Conservation (phyloP, 1,140 invertebrate genomes). For the Luehdorfia chinensis region DNA sequence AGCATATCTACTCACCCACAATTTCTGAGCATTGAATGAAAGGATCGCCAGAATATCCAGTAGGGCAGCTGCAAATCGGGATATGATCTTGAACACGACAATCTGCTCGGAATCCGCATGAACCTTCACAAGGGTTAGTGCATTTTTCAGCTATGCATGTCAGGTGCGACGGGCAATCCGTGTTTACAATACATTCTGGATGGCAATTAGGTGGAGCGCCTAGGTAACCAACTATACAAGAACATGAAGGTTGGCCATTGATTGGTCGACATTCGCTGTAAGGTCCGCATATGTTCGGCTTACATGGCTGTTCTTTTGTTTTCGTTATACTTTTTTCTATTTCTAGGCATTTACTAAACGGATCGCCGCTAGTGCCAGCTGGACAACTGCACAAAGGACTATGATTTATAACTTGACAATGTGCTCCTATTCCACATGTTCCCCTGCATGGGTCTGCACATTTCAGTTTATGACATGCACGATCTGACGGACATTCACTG, state of each 20-base stretch:
- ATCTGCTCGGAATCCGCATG: conserved; percentile 86
- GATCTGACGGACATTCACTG: conserved; percentile 83
- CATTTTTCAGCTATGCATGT: conserved; percentile 89
- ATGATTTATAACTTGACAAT: conserved; percentile 85
- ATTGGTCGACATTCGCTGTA: conserved; percentile 82
- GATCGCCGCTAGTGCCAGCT: conserved; percentile 82
- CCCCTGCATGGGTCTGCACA: conserved; percentile 85
- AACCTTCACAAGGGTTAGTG: conserved; percentile 86
- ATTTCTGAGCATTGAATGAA: conserved; percentile 82
- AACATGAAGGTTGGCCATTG: conserved; percentile 82
- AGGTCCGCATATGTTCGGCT: conserved; percentile 87
- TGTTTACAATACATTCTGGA: conserved; percentile 87
- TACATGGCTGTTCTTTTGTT: conserved; percentile 77
- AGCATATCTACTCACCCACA: conserved; percentile 53
- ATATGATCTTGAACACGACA: conserved; percentile 88
- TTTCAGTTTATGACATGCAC: conserved; percentile 84
- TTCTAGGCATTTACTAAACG: conserved; percentile 78
- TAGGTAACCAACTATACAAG: conserved; percentile 84
- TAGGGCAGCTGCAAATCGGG: conserved; percentile 85
- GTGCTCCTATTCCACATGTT: conserved; percentile 83
- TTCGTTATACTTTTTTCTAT: conserved; percentile 67
- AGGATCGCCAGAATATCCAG: conserved; percentile 86
- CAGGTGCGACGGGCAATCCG: conserved; percentile 86
- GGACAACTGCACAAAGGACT: conserved; percentile 87
- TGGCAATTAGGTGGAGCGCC: conserved; percentile 87